Evolutionary conservation across 2,888 invertebrate genomes (phyloP), one percentile per base, ranked within the genome.

Genomic region (Clusia tigrina): DNA sequence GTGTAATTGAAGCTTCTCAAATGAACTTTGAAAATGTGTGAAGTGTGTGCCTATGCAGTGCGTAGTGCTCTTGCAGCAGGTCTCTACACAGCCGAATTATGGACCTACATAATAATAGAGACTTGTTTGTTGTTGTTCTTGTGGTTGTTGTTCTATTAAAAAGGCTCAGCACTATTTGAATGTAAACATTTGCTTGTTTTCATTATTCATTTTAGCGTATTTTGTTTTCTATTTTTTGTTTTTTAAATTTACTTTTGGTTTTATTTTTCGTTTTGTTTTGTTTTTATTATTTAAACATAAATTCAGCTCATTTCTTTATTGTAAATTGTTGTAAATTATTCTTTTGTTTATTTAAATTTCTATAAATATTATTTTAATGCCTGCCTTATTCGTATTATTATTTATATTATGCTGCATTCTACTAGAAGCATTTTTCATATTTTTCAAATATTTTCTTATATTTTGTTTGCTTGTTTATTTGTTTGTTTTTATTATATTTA

Each of bases 151-250:
- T n/a, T n/a, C n/a, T n/a, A n/a, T n/a, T n/a, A n/a, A n/a, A n/a
- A n/a, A n/a, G n/a, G n/a, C n/a, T n/a, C n/a, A n/a, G n/a, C n/a
- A n/a, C n/a, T n/a, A n/a, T n/a, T n/a, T n/a, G n/a, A n/a, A n/a
- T n/a, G n/a, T n/a, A n/a, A n/a, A n/a, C n/a, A n/a, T n/a, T n/a
- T n/a, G n/a, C n/a, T n/a, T n/a, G n/a, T n/a, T n/a, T n/a, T n/a
- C n/a, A n/a, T n/a, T n/a, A n/a, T n/a, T n/a, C n/a, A 1, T 55
- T 55, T 51, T 38, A 6, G 62, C 64, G n/a, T 66, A 60, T 61
- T 63, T 20, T 22, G 42, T 60, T 61, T 67, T 66, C 58, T 67
- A 57, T 74, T 38, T 38, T 48, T 54, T 55, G 22, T 54, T 46
- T 52, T 55, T 26, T 61, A n/a, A 56, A 23, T 54, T 51, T 26